phyloP scores from a whole-genome alignment of 2,888 invertebrate genomes.

The Drosophila infuscata region DNA sequence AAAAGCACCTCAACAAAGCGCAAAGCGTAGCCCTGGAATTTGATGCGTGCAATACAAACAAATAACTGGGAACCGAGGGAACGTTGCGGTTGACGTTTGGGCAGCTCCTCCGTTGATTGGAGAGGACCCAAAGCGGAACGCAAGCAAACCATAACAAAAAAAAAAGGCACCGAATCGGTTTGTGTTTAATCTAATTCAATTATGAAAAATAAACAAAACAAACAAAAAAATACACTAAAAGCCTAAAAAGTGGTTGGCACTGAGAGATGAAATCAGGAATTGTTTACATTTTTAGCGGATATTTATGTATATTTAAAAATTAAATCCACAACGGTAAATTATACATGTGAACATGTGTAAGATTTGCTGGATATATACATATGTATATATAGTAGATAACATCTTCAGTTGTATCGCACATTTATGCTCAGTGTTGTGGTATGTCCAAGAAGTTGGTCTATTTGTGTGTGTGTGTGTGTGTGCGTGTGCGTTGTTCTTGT shows the following conservation, averaged over 20 bases:
- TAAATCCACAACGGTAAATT: neutral
- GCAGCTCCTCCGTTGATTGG: slow-evolving; percentile 31
- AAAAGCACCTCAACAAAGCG: slow-evolving; percentile 25
- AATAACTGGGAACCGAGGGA: neutral
- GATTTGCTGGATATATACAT: neutral
- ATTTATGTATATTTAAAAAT: neutral
- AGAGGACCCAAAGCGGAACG: slow-evolving; percentile 42
- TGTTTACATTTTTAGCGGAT: neutral
- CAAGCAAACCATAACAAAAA: slow-evolving; percentile 31
- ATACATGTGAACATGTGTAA: neutral
- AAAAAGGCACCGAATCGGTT: slow-evolving; percentile 36
- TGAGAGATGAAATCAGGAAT: neutral
- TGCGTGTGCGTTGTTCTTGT: slow-evolving; percentile 20
- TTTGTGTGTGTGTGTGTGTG: slow-evolving; percentile 6
- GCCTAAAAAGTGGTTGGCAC: slow-evolving; percentile 9
- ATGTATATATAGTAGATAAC: neutral
- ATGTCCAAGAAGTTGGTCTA: neutral
- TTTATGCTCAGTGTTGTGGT: slow-evolving; percentile 28
- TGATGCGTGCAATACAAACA: slow-evolving; percentile 54
- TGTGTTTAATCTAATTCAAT: slow-evolving; percentile 72
- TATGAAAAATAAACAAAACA: slow-evolving; percentile 61
- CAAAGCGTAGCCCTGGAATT: slow-evolving; percentile 41
- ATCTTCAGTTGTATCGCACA: neutral
- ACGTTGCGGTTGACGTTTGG: neutral
- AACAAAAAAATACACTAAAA: slow-evolving; percentile 15